Conservation (phyloP, 2,113 vertebrate genomes). For the Pterocles orientalis region DNA sequence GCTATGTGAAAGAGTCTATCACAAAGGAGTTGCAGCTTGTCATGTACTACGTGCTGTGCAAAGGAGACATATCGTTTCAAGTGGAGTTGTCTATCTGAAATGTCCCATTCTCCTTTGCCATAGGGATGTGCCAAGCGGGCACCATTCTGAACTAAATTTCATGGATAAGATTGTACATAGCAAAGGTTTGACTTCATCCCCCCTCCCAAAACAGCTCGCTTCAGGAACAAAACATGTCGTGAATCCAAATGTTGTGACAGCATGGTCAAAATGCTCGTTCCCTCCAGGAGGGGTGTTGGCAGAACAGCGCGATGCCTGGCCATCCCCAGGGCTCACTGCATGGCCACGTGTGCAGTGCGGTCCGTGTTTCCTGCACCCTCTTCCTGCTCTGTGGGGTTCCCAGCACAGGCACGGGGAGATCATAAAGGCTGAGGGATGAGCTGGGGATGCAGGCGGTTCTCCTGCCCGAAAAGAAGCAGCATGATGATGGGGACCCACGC, state of each 20-base stretch:
- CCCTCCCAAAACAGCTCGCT: background rate
- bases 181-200: background rate
- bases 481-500: accelerated
- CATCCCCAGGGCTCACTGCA: background rate
- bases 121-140: background rate
- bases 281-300: background rate
- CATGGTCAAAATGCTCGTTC: background rate
- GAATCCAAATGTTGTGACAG: background rate
- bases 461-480: background rate
- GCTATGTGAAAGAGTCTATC: background rate
- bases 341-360: accelerated
- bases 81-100: background rate
- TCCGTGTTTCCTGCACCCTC: background rate
- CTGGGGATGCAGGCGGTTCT: background rate
- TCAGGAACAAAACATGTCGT: background rate
- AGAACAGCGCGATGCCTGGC: accelerated
- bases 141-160: background rate
- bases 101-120: background rate
- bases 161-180: background rate
- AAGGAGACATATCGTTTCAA: background rate
- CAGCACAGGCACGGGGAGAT: background rate
- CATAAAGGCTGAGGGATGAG: background rate
- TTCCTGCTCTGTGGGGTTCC: accelerated
- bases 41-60: background rate
- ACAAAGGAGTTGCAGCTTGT: background rate